phyloP scores from a whole-genome alignment of 2,113 vertebrate species.

The Sinocyclocheilus rhinocerous region DNA sequence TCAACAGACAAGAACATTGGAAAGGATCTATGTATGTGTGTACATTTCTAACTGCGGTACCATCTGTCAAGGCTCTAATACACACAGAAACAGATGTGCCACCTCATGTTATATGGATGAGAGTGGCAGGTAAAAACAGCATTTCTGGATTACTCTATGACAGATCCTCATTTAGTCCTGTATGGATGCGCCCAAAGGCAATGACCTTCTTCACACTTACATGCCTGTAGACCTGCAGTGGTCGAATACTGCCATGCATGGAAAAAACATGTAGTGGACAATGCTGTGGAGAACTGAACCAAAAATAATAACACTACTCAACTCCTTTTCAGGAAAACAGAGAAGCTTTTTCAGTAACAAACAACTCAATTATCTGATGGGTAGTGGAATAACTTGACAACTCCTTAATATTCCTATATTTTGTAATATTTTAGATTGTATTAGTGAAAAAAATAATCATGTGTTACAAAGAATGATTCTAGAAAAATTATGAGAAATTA shows the following conservation, averaged over 20 bases:
- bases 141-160: conserved; percentile 4
- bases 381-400: neutral
- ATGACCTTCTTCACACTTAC: conserved; percentile 7
- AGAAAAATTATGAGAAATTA: no score
- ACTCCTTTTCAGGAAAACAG: neutral
- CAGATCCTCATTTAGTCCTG: neutral
- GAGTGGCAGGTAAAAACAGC: conserved; percentile 6
- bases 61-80: conserved; percentile 19
- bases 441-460: no score
- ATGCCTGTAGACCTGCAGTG: neutral
- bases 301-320: neutral
- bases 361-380: no score
- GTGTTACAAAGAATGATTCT: no score
- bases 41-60: neutral
- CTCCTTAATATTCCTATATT: neutral
- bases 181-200: conserved; percentile 7
- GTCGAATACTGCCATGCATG: neutral
- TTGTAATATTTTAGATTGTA: no score
- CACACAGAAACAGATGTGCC: neutral
- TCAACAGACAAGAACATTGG: conserved; percentile 10
- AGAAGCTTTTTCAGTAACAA: neutral
- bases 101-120: conserved; percentile 24
- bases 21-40: neutral
- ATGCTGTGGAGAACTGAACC: neutral
- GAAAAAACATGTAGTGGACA: neutral